A percentile compares a stretch with the other conserved stretches of the same genome.
Conservation (phyloP, 2,113 vertebrate species). For the Theropithecus gelada region DNA sequence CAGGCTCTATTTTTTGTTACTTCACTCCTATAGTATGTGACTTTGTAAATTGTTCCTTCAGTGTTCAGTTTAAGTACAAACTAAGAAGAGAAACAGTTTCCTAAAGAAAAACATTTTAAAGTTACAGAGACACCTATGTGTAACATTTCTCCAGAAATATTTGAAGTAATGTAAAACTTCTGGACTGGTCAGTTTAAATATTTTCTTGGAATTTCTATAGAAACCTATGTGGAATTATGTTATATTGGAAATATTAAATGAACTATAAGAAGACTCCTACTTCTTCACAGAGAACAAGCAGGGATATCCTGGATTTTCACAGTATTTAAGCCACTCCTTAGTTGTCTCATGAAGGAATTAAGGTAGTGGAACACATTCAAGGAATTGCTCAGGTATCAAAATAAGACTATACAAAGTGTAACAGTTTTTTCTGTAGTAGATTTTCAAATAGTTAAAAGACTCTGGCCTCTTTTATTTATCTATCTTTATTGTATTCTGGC, state of each 20-base stretch:
- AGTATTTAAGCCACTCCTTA: neutral
- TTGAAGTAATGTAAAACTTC: constrained; percentile 8
- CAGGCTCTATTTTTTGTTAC: neutral
- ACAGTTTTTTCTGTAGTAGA: neutral
- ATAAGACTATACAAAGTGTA: neutral
- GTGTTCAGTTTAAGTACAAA: constrained; percentile 34
- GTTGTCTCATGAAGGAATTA: constrained; percentile 27
- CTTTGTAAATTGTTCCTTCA: constrained; percentile 12
- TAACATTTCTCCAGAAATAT: constrained; percentile 49
- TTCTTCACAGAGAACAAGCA: neutral
- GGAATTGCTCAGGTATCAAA: neutral
- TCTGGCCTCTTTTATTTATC: neutral
- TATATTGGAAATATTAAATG: constrained; percentile 6
- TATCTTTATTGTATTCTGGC: neutral
- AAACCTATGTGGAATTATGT: constrained; percentile 5
- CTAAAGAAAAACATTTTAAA: constrained; percentile 41
- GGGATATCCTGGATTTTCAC: neutral
- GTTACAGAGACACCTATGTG: neutral
- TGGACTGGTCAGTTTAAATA: neutral
- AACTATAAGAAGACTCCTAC: neutral
- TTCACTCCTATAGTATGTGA: neutral
- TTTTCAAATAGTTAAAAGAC: constrained; percentile 43
- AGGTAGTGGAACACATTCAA: constrained; percentile 26
- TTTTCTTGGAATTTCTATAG: constrained; percentile 5
- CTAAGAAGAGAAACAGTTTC: neutral